phyloP scores from a whole-genome alignment of 2,113 vertebrate genomes.

The Aspidoscelis tigris region DNA sequence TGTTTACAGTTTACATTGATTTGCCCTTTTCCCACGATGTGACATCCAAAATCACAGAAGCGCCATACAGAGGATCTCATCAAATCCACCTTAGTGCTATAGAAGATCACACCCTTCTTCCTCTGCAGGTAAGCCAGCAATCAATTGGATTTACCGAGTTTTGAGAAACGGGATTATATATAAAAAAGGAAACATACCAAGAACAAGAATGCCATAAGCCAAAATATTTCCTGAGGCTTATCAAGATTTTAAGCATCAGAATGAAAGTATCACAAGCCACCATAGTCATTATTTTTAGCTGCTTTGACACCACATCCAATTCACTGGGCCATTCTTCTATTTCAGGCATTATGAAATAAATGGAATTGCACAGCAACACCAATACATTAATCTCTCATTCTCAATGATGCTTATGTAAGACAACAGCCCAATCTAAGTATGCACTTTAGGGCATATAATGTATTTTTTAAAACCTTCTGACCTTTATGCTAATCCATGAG shows the following conservation, averaged over 20 bases:
- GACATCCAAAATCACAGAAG: constrained; percentile 15
- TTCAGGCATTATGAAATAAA: not conserved
- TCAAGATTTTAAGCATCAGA: not conserved
- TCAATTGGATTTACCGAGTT: constrained; percentile 20
- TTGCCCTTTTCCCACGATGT: constrained; percentile 1
- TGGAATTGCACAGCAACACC: not conserved
- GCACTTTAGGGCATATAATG: not conserved
- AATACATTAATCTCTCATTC: not conserved
- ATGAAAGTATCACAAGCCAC: not conserved
- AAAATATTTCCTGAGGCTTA: constrained; percentile 13
- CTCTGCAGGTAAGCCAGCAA: not conserved
- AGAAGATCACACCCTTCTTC: not conserved
- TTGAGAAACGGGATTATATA: constrained; percentile 6
- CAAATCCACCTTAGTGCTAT: not conserved
- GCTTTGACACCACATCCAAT: not conserved
- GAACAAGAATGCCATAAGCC: constrained; percentile 2
- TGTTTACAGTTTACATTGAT: not conserved
- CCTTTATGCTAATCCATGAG: not conserved
- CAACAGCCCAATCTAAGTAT: not conserved
- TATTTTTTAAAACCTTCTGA: not conserved
- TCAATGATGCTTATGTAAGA: not conserved
- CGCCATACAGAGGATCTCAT: not conserved
- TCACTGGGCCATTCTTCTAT: no score
- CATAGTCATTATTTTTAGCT: not conserved
- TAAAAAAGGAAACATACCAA: not conserved